phyloP scores from a whole-genome alignment of 2,888 invertebrate genomes.

The Limnephilus rhombicus region DNA sequence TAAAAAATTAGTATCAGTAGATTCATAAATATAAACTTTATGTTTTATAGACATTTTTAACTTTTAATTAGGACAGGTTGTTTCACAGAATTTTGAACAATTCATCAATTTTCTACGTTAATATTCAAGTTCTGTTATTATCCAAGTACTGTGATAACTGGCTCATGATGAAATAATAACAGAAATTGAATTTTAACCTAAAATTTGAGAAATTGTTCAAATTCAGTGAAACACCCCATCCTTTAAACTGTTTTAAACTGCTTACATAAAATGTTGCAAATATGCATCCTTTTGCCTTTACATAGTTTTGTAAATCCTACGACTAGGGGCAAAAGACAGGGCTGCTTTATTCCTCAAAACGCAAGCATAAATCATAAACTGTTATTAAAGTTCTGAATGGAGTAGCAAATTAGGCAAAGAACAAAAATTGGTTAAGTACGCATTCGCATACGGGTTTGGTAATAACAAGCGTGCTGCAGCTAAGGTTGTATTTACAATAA shows the following conservation, averaged over 20 bases:
- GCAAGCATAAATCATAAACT: constrained; percentile 14
- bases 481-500: constrained; percentile 38
- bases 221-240: too few species aligned
- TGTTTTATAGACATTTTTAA: too few species aligned
- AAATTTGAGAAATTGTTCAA: too few species aligned
- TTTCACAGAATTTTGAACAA: too few species aligned
- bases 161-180: too few species aligned
- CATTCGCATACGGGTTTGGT: constrained; percentile 51
- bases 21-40: too few species aligned
- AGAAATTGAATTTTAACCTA: too few species aligned
- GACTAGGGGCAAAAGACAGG: background rate
- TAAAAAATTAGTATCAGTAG: too few species aligned
- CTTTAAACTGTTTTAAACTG: background rate
- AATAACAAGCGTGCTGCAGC: constrained; percentile 56
- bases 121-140: too few species aligned
- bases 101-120: too few species aligned
- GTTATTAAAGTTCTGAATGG: constrained; percentile 21
- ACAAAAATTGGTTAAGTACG: constrained; percentile 59
- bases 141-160: too few species aligned
- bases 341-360: background rate
- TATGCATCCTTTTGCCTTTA: background rate
- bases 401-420: constrained; percentile 64
- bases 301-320: background rate
- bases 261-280: background rate
- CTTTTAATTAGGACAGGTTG: too few species aligned